Evolutionary conservation across 2,113 vertebrate species (phyloP).

Genomic region (Hyla sarda): DNA sequence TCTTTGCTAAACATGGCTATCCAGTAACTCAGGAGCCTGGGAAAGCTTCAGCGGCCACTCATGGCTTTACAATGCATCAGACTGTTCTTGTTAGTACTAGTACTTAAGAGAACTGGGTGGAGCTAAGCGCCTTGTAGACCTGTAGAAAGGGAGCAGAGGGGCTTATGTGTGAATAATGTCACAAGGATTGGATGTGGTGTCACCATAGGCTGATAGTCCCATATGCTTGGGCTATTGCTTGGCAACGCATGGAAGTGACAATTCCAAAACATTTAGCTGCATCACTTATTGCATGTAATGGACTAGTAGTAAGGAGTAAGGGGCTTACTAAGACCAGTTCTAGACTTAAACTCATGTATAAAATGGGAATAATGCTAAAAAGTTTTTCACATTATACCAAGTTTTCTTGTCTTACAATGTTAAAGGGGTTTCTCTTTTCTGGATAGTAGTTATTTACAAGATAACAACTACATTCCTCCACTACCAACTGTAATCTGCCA

Average conservation of each 20-base stretch:
- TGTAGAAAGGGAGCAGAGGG: background rate
- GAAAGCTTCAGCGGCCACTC: conserved; percentile 37
- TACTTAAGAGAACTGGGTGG: background rate
- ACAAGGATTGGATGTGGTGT: background rate
- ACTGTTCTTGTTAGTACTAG: background rate
- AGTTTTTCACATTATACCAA: no score
- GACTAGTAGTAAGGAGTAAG: no score
- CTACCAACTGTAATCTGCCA: no score
- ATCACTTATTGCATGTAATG: background rate
- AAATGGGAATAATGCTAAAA: no score
- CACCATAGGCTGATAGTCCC: background rate
- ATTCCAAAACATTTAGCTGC: background rate
- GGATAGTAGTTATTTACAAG: no score
- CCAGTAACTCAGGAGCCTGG: conserved; percentile 54
- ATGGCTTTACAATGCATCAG: conserved; percentile 37
- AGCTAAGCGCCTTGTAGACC: background rate
- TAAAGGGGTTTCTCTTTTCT: background rate
- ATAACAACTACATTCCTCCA: no score
- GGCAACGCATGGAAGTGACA: no score
- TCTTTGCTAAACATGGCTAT: conserved; percentile 54
- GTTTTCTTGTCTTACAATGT: background rate
- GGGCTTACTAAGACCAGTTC: no score
- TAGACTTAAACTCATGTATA: no score
- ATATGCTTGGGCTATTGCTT: no score
- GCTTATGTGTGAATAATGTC: background rate